Conservation (phyloP, 2,888 invertebrate species). For the Sphecodes monilicornis region DNA sequence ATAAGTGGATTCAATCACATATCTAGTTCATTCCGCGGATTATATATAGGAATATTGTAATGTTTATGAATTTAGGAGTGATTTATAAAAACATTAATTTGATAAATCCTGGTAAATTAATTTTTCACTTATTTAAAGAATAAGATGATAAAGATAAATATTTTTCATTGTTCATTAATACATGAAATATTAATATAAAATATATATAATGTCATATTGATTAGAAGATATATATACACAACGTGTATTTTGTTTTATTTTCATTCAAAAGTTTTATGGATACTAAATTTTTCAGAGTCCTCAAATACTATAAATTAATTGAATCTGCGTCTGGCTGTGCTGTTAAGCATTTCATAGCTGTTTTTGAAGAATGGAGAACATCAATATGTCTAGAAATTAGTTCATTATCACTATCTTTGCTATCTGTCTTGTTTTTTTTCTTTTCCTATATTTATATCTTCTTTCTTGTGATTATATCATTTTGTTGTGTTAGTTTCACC, state of each 20-base stretch:
- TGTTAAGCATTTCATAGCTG: neutral
- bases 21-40: slow-evolving; percentile 5
- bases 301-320: neutral
- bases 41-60: neutral
- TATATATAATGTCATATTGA: neutral
- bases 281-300: neutral
- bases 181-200: neutral
- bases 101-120: slow-evolving; percentile 5
- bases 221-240: neutral
- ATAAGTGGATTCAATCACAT: slow-evolving; percentile 2
- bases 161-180: neutral
- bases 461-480: neutral
- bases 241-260: neutral
- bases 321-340: neutral
- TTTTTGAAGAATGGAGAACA: neutral
- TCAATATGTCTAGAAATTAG: neutral
- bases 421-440: neutral
- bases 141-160: neutral
- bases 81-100: neutral
- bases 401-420: neutral
- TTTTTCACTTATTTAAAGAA: neutral
- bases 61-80: neutral
- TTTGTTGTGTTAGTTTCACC: neutral
- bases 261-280: neutral
- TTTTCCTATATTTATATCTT: neutral